phyloP scores from a whole-genome alignment of 2,113 vertebrate genomes.

The Psettodes erumei region DNA sequence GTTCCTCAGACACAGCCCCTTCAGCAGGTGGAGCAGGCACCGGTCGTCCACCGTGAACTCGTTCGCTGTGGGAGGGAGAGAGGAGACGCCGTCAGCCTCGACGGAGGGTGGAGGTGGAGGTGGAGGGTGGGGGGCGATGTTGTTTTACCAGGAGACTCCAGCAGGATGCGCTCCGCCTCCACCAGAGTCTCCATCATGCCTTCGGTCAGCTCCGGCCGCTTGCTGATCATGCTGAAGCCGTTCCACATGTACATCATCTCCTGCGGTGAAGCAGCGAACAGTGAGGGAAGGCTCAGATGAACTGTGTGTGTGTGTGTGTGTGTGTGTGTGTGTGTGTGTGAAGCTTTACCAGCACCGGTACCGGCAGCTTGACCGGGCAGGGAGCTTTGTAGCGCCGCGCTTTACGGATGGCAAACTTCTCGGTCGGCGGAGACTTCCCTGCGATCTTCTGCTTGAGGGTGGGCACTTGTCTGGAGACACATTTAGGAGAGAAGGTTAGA shows the following conservation, averaged over 20 bases:
- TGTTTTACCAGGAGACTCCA: conserved; percentile 76
- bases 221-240: conserved; percentile 85
- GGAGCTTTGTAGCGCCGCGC: conserved; percentile 82
- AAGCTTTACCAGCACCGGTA: conserved; percentile 84
- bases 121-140: neutral
- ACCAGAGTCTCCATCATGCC: conserved; percentile 82
- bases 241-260: conserved; percentile 92
- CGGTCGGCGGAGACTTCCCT: conserved; percentile 87
- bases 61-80: conserved; percentile 68
- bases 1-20: conserved; percentile 85
- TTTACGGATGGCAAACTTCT: conserved; percentile 89
- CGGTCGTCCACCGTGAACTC: conserved; percentile 79
- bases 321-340: neutral
- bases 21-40: conserved; percentile 83
- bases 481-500: too few species aligned
- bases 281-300: neutral
- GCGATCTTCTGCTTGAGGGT: conserved; percentile 88
- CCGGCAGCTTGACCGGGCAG: conserved; percentile 71
- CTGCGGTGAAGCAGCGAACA: conserved; percentile 50
- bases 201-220: conserved; percentile 78
- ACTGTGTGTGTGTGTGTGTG: neutral
- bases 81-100: conserved; percentile 5
- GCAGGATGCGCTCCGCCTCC: conserved; percentile 80
- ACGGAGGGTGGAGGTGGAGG: rapidly evolving
- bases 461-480: conserved; percentile 80